These are phyloP conservation scores for Camelus bactrianus DNA, from an alignment of 2,113 vertebrate genomes.

Conservation along the genomic window DNA sequence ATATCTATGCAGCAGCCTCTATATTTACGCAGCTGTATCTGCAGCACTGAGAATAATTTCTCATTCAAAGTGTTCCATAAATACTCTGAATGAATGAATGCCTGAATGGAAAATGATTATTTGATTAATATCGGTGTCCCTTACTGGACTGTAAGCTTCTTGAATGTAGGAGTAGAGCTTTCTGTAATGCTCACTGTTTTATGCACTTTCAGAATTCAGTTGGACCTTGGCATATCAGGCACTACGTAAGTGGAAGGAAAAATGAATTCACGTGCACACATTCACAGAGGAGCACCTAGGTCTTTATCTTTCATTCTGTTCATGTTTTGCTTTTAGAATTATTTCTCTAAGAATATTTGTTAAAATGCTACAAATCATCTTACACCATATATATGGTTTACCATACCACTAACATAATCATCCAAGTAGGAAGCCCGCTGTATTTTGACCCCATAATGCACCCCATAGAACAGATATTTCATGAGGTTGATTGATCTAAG, in stretches of 20 bases:
- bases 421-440: neutral
- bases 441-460: neutral
- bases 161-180: neutral
- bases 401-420: neutral
- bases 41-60: neutral
- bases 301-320: neutral
- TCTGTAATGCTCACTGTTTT: neutral
- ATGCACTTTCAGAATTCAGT: neutral
- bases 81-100: neutral
- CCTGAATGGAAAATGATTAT: neutral
- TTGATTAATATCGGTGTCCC: neutral
- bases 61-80: neutral
- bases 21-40: neutral
- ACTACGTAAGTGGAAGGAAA: neutral
- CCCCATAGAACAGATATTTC: neutral
- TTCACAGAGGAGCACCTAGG: neutral
- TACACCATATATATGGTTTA: neutral
- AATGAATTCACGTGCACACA: neutral
- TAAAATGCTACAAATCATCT: neutral
- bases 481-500: neutral
- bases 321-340: neutral
- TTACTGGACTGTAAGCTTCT: neutral
- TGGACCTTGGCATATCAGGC: neutral
- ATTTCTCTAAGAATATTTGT: neutral
- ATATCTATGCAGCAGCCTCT: neutral